Percentiles rank a stretch among this genome's conserved stretches.
These are phyloP conservation scores for Lycocerus yunnanus DNA, from an alignment of 2,888 invertebrate genomes.

Conservation along the genomic window DNA sequence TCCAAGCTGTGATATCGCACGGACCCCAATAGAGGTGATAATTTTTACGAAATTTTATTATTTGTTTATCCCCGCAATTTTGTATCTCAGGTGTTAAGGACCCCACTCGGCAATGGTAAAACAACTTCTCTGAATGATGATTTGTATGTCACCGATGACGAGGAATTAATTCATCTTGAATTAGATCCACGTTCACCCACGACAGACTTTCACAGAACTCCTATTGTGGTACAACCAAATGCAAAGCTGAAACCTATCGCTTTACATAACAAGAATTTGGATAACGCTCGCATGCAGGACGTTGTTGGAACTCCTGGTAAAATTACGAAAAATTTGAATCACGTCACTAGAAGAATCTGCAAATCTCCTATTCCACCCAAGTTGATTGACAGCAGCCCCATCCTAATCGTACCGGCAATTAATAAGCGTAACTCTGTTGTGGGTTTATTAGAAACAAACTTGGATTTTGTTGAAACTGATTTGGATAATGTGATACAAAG, in stretches of 20 bases:
- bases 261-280: constrained; percentile 50
- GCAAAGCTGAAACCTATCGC: constrained; percentile 8
- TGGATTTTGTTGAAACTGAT: constrained; percentile 63
- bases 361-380: constrained; percentile 44
- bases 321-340: background rate
- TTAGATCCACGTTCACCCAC: constrained; percentile 64
- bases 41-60: background rate
- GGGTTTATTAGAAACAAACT: constrained; percentile 64
- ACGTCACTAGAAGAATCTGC: constrained; percentile 15
- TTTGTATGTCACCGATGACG: background rate
- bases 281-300: constrained; percentile 35
- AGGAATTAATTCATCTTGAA: constrained; percentile 17
- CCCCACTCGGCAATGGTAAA: background rate
- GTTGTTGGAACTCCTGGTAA: constrained; percentile 6
- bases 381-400: constrained; percentile 48
- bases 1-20: constrained; percentile 62
- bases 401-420: constrained; percentile 44
- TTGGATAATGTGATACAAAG: constrained; percentile 47
- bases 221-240: constrained; percentile 51
- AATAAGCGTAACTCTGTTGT: constrained; percentile 54
- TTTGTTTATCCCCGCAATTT: background rate
- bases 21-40: constrained; percentile 65
- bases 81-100: constrained; percentile 13
- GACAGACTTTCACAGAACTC: constrained; percentile 64
- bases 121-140: background rate